A percentile compares a stretch with the other conserved stretches of the same genome.
Evolutionary conservation across 2,888 invertebrate genomes (phyloP).

Genomic region (Drosophila cognata): DNA sequence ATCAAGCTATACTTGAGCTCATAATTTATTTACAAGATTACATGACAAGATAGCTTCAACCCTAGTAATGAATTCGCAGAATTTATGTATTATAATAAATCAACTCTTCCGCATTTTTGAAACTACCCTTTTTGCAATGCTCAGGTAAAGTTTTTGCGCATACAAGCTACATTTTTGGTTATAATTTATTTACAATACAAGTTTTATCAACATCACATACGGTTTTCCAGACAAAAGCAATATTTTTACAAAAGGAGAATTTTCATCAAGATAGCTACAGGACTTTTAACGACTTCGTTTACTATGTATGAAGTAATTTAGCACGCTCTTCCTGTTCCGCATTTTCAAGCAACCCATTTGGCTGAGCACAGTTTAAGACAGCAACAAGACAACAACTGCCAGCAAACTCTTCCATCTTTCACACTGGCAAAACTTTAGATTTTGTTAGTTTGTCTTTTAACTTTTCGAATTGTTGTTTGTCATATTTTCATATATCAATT

Average conservation of each 20-base stretch:
- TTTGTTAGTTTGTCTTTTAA: conserved; percentile 37
- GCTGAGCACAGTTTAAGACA: neutral
- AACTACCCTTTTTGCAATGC: neutral
- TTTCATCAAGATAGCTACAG: neutral
- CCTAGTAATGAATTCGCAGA: neutral
- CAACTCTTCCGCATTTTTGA: neutral
- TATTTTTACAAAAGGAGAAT: neutral
- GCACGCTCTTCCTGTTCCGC: neutral
- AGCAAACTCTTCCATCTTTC: conserved; percentile 3
- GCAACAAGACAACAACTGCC: neutral
- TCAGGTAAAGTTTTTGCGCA: neutral
- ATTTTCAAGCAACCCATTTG: neutral
- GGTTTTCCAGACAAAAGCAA: neutral
- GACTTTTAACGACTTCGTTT: neutral
- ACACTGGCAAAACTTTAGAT: neutral
- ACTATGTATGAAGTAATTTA: neutral
- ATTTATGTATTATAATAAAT: neutral
- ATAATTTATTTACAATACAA: neutral
- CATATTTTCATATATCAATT: conserved; percentile 53
- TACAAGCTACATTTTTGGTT: neutral
- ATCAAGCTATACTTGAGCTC: neutral
- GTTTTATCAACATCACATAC: neutral
- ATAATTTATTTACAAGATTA: neutral
- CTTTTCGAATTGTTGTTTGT: conserved; percentile 46
- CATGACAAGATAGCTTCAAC: neutral